phyloP scores from a whole-genome alignment of 2,113 vertebrate genomes.

The Zosterops borbonicus region DNA sequence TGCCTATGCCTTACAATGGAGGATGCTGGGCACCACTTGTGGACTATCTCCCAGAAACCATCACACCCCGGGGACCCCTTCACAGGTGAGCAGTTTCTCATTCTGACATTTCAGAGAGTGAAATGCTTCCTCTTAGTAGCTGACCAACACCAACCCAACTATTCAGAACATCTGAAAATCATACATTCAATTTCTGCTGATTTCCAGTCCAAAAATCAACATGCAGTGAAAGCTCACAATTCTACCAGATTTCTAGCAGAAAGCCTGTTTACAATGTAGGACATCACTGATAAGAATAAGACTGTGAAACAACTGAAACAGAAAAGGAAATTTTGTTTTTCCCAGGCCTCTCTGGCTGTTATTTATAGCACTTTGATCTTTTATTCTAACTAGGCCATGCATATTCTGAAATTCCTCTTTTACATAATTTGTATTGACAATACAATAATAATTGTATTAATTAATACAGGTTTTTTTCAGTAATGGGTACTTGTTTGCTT shows the following conservation, averaged over 20 bases:
- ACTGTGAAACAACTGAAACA: not conserved
- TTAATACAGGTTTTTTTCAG: not conserved
- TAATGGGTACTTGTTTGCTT: not conserved
- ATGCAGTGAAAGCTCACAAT: not conserved
- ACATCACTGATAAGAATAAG: not conserved
- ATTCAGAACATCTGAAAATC: not conserved
- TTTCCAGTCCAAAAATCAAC: not conserved
- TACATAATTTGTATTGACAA: not conserved
- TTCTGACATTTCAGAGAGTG: not conserved
- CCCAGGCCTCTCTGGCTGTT: not conserved
- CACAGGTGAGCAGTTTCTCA: slow-evolving; percentile 81
- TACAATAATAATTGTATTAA: not conserved
- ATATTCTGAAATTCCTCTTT: not conserved
- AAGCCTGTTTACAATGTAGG: not conserved
- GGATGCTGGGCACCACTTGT: slow-evolving; percentile 98
- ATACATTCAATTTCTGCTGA: not conserved
- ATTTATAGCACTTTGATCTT: not conserved
- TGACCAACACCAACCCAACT: not conserved
- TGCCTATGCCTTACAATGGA: slow-evolving; percentile 95
- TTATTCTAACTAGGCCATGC: not conserved
- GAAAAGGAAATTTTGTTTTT: not conserved
- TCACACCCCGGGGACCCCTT: slow-evolving; percentile 91
- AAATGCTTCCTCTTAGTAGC: not conserved
- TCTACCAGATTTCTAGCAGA: not conserved
- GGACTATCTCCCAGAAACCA: slow-evolving; percentile 96